Conservation (phyloP, 1,140 invertebrate species). For the Panagrolaimus sp. region DNA sequence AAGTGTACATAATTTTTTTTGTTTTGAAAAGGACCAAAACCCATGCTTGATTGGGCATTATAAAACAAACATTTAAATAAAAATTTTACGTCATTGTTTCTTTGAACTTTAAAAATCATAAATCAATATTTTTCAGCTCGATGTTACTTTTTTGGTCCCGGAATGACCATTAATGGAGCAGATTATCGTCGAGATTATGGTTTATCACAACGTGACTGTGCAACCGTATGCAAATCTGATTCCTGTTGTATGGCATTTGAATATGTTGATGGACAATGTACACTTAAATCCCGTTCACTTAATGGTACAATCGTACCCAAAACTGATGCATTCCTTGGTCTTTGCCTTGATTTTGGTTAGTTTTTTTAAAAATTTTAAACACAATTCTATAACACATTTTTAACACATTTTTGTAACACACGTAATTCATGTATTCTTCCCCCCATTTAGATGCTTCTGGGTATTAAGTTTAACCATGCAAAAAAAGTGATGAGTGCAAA, state of each 20-base stretch:
- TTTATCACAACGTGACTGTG: conserved; percentile 29
- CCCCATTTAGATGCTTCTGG: no score
- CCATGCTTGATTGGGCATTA: no score
- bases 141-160: conserved; percentile 41
- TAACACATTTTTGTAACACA: neutral
- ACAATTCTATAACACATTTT: no score
- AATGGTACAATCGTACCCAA: conserved; percentile 36
- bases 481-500: no score
- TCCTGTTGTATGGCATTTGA: conserved; percentile 44
- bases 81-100: no score
- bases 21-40: no score
- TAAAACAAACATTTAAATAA: no score
- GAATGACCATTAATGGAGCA: conserved; percentile 37
- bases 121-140: neutral
- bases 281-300: conserved; percentile 41
- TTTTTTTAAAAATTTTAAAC: no score
- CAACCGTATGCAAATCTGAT: conserved; percentile 38
- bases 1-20: no score
- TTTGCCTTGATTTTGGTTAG: conserved; percentile 42
- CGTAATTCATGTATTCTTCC: no score
- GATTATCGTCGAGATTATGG: conserved; percentile 41
- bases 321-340: conserved; percentile 29
- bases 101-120: no score
- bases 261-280: conserved; percentile 34
- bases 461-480: no score